Evolutionary conservation across 2,797 vertebrate genomes (phyloP), one percentile per base, ranked within the genome.

Genomic region (Leptoclinus maculatus): DNA sequence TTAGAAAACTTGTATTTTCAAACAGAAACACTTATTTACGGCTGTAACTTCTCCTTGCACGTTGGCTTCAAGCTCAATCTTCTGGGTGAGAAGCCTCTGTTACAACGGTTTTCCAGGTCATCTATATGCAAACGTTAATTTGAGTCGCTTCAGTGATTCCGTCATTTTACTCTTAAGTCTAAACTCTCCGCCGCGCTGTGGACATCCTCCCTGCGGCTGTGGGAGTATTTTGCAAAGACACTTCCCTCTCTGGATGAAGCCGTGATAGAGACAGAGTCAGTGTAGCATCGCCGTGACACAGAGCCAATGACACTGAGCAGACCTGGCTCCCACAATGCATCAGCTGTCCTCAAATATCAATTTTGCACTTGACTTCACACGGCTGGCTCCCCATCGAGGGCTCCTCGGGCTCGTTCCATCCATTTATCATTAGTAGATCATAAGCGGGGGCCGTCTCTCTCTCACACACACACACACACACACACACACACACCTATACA

Each of bases 281-380:
- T 73, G 76, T 83, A 63, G 82, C 86, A 70, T 83, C 71, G 16
- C 79, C 45, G 82, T 72, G 87, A 87, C 87, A 87, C 84, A 29
- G 84, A 71, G 49, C 67, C 79, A 67, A 81, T 85, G 90, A 88
- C 83, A 88, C 85, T 19, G 79, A 66, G 60, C 76, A 66, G 91
- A 90, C 59, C 0, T 79, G 76, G 74, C 85, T 87, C 85, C 94
- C 94, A 94, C 92, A 91, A 92, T 84, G 92, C 94, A 95, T 93
- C 92, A 87, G 91, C 92, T 88, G 90, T 93, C 92, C 90, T 96
- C 91, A 96, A 96, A 96, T 96, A 96, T 95, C 94, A 95, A 93
- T 96, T 97, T 97, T 96, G 93, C 95, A 95, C 95, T 94, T 93
- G 94, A 96, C 89, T 96, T 96, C 96, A 96, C 95, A 91, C 83